These are phyloP conservation scores for Colletes gigas DNA, from an alignment of 1,140 invertebrate genomes.

Conservation along the genomic window DNA sequence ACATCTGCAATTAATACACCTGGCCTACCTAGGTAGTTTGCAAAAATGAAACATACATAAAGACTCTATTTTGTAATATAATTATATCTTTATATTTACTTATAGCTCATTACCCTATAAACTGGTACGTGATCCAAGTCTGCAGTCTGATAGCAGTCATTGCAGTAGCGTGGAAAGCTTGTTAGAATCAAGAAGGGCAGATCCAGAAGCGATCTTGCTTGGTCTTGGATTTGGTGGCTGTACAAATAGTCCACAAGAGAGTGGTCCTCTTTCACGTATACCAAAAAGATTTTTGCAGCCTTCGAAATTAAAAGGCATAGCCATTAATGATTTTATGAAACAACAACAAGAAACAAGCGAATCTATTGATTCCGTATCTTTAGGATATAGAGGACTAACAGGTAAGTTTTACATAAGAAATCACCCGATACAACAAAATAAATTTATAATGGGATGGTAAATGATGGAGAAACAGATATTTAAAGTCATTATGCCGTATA, in stretches of 20 bases:
- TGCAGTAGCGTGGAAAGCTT: conserved; percentile 89
- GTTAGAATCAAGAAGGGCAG: conserved; percentile 86
- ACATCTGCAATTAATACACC: conserved; percentile 69
- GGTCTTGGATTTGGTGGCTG: conserved; percentile 85
- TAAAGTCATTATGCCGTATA: not conserved
- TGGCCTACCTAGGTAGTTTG: conserved; percentile 65
- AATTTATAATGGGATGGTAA: not conserved
- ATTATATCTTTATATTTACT: conserved; percentile 9
- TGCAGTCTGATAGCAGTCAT: conserved; percentile 87
- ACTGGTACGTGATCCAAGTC: conserved; percentile 82
- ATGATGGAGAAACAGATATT: not conserved
- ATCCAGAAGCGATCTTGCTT: conserved; percentile 88
- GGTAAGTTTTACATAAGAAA: conserved; percentile 73
- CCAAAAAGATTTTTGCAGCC: conserved; percentile 85
- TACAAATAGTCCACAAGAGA: conserved; percentile 68
- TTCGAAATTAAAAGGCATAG: conserved; percentile 84
- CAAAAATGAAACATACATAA: not conserved
- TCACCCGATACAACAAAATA: not conserved
- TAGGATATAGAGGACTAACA: conserved; percentile 84
- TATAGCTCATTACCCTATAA: conserved; percentile 65
- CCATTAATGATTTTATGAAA: conserved; percentile 83
- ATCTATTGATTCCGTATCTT: conserved; percentile 83
- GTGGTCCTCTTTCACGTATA: conserved; percentile 85
- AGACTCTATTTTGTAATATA: not conserved
- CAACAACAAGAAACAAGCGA: conserved; percentile 83